Base-by-base conservation (phyloP, 2,888 invertebrate genomes). In the Mesoligia furuncula region DNA sequence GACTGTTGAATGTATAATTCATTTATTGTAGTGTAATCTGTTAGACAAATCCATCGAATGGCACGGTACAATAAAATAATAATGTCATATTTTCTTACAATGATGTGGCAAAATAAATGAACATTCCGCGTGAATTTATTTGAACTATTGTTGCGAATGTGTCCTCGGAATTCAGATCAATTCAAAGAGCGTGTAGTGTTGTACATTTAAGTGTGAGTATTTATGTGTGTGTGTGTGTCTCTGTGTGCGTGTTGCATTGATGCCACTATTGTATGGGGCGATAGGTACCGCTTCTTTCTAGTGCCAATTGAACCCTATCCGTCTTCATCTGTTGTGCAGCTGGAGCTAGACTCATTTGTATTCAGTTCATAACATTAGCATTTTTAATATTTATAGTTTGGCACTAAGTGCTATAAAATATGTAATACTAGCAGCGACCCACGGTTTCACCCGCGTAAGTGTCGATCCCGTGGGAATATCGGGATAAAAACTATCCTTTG, bases 251-350 rank as follows among this genome's bases (percentile, higher is more conserved):
- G 68, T 64, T 74, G 71, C 72, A 78, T 69, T 74, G 27, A 72
- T 27, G 57, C 54, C 13, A 51, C 62, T 75, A 78, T 79, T 83
- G 75, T 79, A 79, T 54, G 39, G 27, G 24, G 54, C 54, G 54
- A 61, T 80, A 80, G 67, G 42, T 64, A 76, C 75, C 61, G 73
- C 75, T 75, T 79, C 54, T 79, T 83, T 86, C 75, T 72, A 71
- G 73, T 86, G 24, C 48, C 86, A 86, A 86, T 86, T 84, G 79
- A 86, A 79, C 66, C 75, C 65, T 66, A 83, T 78, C 79, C 51
- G 70, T 81, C 70, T 81, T 59, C 62, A 73, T 75, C 54, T 61
- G 75, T 75, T 65, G 54, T 57, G 61, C 79, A 79, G 66, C 36
- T 85, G 72, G 45, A 42, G 64, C 13, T 74, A 3, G 24, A 80